Conservation (phyloP, 2,113 vertebrate genomes). For the Hymenochirus boettgeri region DNA sequence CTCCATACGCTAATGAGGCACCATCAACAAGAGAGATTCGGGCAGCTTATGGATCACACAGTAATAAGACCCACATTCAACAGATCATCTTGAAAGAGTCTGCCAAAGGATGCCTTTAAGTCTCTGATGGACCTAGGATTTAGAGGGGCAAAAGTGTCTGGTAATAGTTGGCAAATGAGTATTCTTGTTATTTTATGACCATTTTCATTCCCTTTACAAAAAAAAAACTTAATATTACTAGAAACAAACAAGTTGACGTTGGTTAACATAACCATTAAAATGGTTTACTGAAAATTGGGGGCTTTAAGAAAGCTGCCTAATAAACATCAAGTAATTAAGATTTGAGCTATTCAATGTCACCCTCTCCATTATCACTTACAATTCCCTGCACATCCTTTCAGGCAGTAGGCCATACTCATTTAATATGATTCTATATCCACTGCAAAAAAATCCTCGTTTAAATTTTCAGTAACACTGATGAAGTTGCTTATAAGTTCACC, state of each 20-base stretch:
- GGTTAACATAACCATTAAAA: conserved; percentile 39
- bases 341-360: conserved; percentile 68
- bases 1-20: no score
- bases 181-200: no score
- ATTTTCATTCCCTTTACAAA: no score
- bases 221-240: no score
- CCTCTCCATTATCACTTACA: conserved; percentile 62
- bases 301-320: background rate
- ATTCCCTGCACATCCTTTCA: conserved; percentile 68
- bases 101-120: no score
- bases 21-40: no score
- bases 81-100: no score
- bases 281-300: background rate
- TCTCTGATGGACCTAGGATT: no score
- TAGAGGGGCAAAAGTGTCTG: no score
- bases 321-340: background rate
- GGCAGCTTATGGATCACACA: no score
- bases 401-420: conserved; percentile 92
- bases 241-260: conserved; percentile 3
- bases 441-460: conserved; percentile 86
- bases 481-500: conserved; percentile 95
- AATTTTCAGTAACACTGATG: conserved; percentile 78
- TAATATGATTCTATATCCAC: conserved; percentile 88
- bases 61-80: no score
- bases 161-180: no score